Percentiles rank a stretch among this genome's conserved stretches.
Conservation (phyloP, 2,888 invertebrate genomes). For the Xanthorhoe spadicearia region DNA sequence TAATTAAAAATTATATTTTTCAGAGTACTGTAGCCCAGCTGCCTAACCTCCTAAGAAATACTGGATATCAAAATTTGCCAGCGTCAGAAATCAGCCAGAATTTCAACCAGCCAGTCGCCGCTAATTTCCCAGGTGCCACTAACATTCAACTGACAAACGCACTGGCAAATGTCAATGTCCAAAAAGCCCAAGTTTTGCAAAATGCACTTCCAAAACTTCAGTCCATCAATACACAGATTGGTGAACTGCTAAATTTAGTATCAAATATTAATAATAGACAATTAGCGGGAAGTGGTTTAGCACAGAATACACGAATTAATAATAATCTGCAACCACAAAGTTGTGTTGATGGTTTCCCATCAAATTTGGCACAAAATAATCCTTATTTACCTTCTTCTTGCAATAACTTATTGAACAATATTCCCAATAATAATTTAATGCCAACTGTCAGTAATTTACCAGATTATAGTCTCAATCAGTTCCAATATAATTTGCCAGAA, state of each 20-base stretch:
- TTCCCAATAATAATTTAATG: slow-evolving; percentile 8
- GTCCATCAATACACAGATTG: slow-evolving; percentile 17
- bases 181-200: slow-evolving; percentile 30
- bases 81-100: slow-evolving; percentile 16
- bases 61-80: slow-evolving; percentile 38
- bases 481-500: background rate
- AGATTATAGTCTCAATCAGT: slow-evolving; percentile 7
- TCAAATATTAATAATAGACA: slow-evolving; percentile 33
- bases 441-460: slow-evolving; percentile 11
- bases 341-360: slow-evolving; percentile 4
- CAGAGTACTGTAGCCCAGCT: slow-evolving; percentile 52
- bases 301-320: slow-evolving; percentile 18
- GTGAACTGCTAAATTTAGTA: slow-evolving; percentile 19
- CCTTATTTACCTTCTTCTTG: slow-evolving; percentile 4
- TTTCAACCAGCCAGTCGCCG: slow-evolving; percentile 32
- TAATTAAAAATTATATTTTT: slow-evolving; percentile 11
- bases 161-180: slow-evolving; percentile 32
- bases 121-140: slow-evolving; percentile 34
- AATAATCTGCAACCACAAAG: slow-evolving; percentile 14
- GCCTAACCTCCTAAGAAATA: slow-evolving; percentile 27
- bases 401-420: slow-evolving; percentile 10
- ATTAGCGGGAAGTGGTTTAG: slow-evolving; percentile 27
- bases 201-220: slow-evolving; percentile 12
- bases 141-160: slow-evolving; percentile 30
- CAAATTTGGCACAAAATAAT: slow-evolving; percentile 13